A percentile compares a stretch with the other conserved stretches of the same genome.
These are phyloP conservation scores for Melanotus villosus DNA, from an alignment of 2,888 invertebrate species.

Conservation along the genomic window DNA sequence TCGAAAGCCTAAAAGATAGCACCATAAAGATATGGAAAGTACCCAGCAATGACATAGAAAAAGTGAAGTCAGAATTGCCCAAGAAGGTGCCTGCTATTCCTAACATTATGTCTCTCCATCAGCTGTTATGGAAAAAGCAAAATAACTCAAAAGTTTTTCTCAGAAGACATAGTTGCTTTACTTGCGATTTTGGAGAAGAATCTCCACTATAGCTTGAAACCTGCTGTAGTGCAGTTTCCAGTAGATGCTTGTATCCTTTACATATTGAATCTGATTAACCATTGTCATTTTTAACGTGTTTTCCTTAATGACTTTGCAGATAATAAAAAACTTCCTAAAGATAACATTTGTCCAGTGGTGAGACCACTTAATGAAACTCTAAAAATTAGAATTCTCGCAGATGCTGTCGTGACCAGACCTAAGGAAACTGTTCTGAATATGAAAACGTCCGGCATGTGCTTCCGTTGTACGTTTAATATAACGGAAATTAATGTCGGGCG, in stretches of 20 bases:
- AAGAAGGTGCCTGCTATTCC: background rate
- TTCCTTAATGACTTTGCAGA: background rate
- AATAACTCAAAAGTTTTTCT: background rate
- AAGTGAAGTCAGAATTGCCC: background rate
- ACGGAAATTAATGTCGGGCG: background rate
- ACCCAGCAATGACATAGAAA: background rate
- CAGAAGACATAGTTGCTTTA: background rate
- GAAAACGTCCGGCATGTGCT: background rate
- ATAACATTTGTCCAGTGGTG: background rate
- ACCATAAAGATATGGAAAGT: background rate
- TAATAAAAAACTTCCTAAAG: background rate
- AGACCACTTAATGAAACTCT: background rate
- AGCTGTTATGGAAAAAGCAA: background rate
- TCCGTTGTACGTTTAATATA: background rate
- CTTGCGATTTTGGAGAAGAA: background rate
- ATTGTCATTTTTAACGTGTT: background rate
- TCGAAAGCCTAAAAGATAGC: background rate
- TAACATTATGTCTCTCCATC: background rate
- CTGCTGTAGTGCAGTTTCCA: background rate
- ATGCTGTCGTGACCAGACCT: background rate
- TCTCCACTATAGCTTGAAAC: background rate
- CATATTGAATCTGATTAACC: background rate
- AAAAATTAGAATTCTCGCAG: background rate
- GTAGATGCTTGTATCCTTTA: background rate
- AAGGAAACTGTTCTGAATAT: background rate